These are phyloP conservation scores for Drosophila borborema DNA, from an alignment of 2,888 invertebrate species.

Conservation along the genomic window DNA sequence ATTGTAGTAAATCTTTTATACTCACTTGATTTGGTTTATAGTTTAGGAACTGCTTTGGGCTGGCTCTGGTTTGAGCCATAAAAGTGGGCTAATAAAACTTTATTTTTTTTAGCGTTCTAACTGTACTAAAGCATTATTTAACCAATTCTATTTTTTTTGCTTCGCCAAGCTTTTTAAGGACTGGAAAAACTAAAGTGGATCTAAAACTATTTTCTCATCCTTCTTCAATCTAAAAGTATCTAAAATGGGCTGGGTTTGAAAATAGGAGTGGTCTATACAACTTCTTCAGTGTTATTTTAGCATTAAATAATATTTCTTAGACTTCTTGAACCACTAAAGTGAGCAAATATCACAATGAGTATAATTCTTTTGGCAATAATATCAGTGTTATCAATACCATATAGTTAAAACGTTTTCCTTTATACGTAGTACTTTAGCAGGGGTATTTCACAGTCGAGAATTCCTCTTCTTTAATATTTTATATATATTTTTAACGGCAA, in stretches of 20 bases:
- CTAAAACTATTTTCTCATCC: no score
- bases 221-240: not conserved
- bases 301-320: no score
- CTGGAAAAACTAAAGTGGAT: not conserved
- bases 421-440: no score
- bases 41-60: not conserved
- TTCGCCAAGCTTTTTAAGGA: not conserved
- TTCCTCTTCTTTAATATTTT: not conserved
- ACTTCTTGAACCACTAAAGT: not conserved
- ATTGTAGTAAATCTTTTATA: not conserved
- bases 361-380: no score
- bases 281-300: no score
- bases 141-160: not conserved
- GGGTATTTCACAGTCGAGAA: conserved; percentile 36
- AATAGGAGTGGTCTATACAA: no score
- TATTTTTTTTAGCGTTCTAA: not conserved
- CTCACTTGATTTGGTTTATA: not conserved
- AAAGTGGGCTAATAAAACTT: not conserved
- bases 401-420: no score
- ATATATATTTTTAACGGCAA: conserved; percentile 37
- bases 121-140: not conserved
- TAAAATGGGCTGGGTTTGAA: not conserved
- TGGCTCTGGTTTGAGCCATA: not conserved
- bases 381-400: no score
- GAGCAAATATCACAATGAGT: not conserved